Base-by-base conservation (phyloP, 2,888 invertebrate species). In the Laothoe populi region DNA sequence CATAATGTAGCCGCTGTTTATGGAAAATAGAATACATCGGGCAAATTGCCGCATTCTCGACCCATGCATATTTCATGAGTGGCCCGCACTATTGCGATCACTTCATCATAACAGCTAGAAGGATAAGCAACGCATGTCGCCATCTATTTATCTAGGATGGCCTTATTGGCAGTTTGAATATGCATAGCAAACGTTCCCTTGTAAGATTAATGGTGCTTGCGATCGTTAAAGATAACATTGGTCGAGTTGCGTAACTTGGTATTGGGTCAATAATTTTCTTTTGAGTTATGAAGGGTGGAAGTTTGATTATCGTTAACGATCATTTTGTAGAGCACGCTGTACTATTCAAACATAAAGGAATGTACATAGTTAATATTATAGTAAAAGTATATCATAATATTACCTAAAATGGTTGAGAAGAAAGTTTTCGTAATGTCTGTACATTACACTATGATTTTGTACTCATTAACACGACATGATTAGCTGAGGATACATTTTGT, bases 51-150 rank as follows among this genome's bases (percentile, higher is more conserved):
- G 81, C 82, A 82, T 83, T 83, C 84, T 78, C 78, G 70, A 64
- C 67, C 70, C 75, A 88, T 90, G 90, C 86, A 90, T 90, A 88
- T 87, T 84, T 77, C 83, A 89, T 88, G 86, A 87, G 85, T 71
- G 71, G 74, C 73, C 74, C 74, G 73, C 71, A 72, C 75, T 76
- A 68, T 64, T 72, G 79, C 76, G 83, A 88, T 88, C 84, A 82
- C 86, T 87, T 84, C 84, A 88, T 89, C 86, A 82, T 82, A 83
- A 75, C 78, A 73, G 73, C 72, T 72, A 70, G 69, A 66, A 68
- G 70, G 75, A 78, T 78, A 73, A 75, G 71, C 77, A 76, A 75
- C 71, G 75, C 74, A 74, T 77, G 73, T 66, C 67, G 67, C 70
- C 63, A 68, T 75, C 73, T 84, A 83, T 86, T 86, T 87, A 81